Evolutionary conservation across 2,888 invertebrate genomes (phyloP).

Genomic region (Sialis lutaria): DNA sequence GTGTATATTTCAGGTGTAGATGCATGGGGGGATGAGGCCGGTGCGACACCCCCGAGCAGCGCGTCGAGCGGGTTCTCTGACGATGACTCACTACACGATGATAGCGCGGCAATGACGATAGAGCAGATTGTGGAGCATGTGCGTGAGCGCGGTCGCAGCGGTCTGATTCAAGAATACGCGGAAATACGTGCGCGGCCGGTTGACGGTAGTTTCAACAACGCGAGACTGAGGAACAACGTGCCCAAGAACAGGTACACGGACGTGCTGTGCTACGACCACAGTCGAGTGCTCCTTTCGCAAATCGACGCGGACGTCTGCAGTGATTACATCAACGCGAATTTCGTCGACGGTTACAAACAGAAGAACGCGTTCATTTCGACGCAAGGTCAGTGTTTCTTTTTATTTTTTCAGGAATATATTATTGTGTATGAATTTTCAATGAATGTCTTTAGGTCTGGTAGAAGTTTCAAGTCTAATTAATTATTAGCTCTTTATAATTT

Average conservation of each 20-base stretch:
- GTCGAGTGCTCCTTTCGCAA: constrained; percentile 70
- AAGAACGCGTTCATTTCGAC: constrained; percentile 96
- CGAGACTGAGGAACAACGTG: constrained; percentile 60
- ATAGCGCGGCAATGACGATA: constrained; percentile 48
- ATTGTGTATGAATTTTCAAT: too few species aligned
- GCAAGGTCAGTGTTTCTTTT: constrained; percentile 47
- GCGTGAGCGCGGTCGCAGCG: constrained; percentile 57
- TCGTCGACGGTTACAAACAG: constrained; percentile 94
- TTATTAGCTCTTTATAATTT: too few species aligned
- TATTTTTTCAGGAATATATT: too few species aligned
- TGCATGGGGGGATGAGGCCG: constrained; percentile 30
- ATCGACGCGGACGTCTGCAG: constrained; percentile 57
- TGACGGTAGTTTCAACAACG: constrained; percentile 73
- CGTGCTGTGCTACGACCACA: constrained; percentile 91
- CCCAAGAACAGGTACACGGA: constrained; percentile 87
- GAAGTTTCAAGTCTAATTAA: too few species aligned
- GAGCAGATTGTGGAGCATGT: constrained; percentile 62
- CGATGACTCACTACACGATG: constrained; percentile 69
- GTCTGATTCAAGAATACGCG: constrained; percentile 73
- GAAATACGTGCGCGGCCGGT: constrained; percentile 73
- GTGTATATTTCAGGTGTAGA: constrained; percentile 16
- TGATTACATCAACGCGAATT: constrained; percentile 96
- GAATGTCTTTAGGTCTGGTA: too few species aligned
- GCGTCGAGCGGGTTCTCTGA: constrained; percentile 75
- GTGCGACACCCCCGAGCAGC: constrained; percentile 50